Conservation (phyloP, 2,888 invertebrate species). For the Cepaea hortensis region DNA sequence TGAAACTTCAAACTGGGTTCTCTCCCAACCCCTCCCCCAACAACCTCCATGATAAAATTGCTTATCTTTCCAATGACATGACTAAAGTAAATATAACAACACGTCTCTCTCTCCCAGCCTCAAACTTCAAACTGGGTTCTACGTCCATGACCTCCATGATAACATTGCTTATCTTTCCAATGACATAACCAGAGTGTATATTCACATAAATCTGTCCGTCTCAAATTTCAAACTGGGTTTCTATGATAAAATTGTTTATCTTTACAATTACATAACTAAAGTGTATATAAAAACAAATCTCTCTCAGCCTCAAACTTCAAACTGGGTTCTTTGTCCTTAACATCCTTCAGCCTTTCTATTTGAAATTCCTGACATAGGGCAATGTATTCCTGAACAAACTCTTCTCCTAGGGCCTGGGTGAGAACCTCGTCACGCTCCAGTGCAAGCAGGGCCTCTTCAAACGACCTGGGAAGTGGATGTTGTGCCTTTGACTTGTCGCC, state of each 20-base stretch:
- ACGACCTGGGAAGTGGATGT: constrained; percentile 5
- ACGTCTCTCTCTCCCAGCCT: constrained; percentile 14
- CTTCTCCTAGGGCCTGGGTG: constrained; percentile 30
- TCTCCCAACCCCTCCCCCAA: too few relatives aligned
- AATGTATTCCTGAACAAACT: constrained; percentile 41
- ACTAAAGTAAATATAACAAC: not conserved
- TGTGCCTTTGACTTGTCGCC: constrained; percentile 5
- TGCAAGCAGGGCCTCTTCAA: constrained; percentile 33
- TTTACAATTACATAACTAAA: not conserved
- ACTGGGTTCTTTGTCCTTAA: constrained; percentile 10
- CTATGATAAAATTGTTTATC: too few relatives aligned
- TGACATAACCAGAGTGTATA: too few relatives aligned
- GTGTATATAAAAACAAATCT: not conserved
- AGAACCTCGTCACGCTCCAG: constrained; percentile 38
- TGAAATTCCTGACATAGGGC: constrained; percentile 37
- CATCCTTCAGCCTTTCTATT: constrained; percentile 30
- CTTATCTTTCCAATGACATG: too few relatives aligned
- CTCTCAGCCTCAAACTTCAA: constrained; percentile 22
- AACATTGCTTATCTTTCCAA: too few relatives aligned
- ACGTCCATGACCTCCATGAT: not conserved
- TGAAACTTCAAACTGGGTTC: constrained; percentile 12
- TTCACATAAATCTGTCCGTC: too few relatives aligned
- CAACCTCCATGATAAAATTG: too few relatives aligned
- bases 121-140: constrained; percentile 14
- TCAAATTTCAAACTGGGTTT: too few relatives aligned